Base-by-base conservation (phyloP, 2,113 vertebrate species). In the Scophthalmus maximus region DNA sequence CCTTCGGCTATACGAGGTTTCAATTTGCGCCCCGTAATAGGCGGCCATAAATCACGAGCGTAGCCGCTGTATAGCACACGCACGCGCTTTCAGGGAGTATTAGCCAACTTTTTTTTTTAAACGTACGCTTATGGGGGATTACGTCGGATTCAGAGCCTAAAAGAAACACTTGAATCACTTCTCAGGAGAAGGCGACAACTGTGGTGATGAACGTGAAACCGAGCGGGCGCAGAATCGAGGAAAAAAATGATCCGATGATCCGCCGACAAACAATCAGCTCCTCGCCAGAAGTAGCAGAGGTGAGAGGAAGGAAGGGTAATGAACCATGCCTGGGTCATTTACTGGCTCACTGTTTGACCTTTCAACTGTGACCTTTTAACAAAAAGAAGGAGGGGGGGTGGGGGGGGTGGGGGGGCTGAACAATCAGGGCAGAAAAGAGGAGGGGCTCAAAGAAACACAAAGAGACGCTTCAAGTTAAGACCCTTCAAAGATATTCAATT, bases 281-380 rank as follows among this genome's bases (percentile, higher is more conserved):
- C n/a, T n/a, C 23, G 23, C 23, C 34, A 20, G 30, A 5, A n/a
- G 42, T 32, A 26, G 58, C 65, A 55, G 53, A 47, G 57, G 1
- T 32, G 62, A 47, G 52, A 50, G 26, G 25, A 38, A 44, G 26
- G 14, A 32, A 12, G 38, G 70, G 57, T 78, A 85, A 86, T 55
- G 55, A 67, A 47, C 14, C 85, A 4, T 65, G 71, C 3, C 0
- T 2, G 18, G 56, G 56, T 63, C 79, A 64, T 79, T n/a, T 79
- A 77, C 69, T n/a, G 18, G 32, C 12, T 38, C 25, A 57, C 77
- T 73, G 61, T 75, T 36, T 79, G 55, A 85, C 72, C 84, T 83
- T 83, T 90, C 47, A 90, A 74, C 77, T 85, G n/a, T 75, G 82
- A 88, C 74, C 82, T 73, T 22, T 32, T 4, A 32, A 32, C 4